Evolutionary conservation across 2,113 vertebrate species (phyloP).

Genomic region (Aix galericulata): DNA sequence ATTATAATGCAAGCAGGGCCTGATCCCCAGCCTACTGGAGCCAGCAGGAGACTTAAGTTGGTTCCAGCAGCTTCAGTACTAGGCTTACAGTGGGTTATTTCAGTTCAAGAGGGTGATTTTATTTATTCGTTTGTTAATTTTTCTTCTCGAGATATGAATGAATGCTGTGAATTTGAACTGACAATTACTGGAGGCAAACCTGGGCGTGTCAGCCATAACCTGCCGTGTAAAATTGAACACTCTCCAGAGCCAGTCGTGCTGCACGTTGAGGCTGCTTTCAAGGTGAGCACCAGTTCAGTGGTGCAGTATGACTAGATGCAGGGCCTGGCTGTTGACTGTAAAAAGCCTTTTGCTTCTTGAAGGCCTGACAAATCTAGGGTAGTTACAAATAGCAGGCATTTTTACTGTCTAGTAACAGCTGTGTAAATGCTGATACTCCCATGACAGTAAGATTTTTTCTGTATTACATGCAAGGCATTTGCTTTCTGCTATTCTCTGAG

Average conservation of each 20-base stretch:
- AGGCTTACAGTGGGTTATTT: neutral
- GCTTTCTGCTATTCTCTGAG: neutral
- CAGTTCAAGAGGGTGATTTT: neutral
- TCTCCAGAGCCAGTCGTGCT: conserved; percentile 76
- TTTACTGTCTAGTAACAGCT: neutral
- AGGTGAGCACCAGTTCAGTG: conserved; percentile 73
- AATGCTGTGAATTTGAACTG: conserved; percentile 82
- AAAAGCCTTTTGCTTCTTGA: neutral
- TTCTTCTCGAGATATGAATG: conserved; percentile 75
- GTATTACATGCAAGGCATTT: neutral
- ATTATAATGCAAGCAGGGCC: neutral
- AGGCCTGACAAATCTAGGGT: neutral
- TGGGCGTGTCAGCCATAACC: conserved; percentile 70
- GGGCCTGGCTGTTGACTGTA: neutral
- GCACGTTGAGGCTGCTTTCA: conserved; percentile 85
- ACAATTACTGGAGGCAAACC: conserved; percentile 79
- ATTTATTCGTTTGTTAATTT: neutral
- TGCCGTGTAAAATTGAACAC: conserved; percentile 81
- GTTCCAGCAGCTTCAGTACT: neutral
- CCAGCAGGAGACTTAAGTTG: neutral
- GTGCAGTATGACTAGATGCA: neutral
- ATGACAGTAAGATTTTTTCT: neutral
- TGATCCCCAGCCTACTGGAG: neutral
- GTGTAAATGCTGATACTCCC: neutral
- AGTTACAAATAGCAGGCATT: neutral